phyloP scores from a whole-genome alignment of 2,888 invertebrate species.

The Drosophila kambysellisi region DNA sequence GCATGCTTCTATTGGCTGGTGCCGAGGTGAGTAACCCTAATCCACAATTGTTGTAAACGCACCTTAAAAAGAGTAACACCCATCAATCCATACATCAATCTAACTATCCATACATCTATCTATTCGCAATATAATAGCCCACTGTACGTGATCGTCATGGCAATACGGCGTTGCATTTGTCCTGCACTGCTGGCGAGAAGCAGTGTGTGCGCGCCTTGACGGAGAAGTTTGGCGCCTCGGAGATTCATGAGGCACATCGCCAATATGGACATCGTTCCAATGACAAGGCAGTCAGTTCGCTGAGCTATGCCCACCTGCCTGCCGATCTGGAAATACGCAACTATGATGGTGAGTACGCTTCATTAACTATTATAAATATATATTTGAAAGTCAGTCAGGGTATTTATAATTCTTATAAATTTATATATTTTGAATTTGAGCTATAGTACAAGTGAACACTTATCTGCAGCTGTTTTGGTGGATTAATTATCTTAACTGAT shows the following conservation, averaged over 20 bases:
- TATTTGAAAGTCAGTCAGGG: background rate
- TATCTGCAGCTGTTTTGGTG: background rate
- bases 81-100: slow-evolving; percentile 5
- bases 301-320: slow-evolving; percentile 85
- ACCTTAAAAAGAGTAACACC: background rate
- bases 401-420: background rate
- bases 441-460: background rate
- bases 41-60: background rate
- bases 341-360: slow-evolving; percentile 91
- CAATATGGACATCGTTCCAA: slow-evolving; percentile 84
- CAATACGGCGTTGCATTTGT: slow-evolving; percentile 94
- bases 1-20: slow-evolving; percentile 92
- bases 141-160: slow-evolving; percentile 90
- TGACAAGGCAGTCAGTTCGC: slow-evolving; percentile 80
- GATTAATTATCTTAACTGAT: background rate
- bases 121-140: slow-evolving; percentile 80
- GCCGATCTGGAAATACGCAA: slow-evolving; percentile 92
- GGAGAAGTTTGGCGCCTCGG: slow-evolving; percentile 87
- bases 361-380: background rate
- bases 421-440: background rate
- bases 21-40: slow-evolving; percentile 86
- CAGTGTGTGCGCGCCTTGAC: slow-evolving; percentile 91
- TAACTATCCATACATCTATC: background rate
- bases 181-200: slow-evolving; percentile 89
- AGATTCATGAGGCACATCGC: slow-evolving; percentile 85